Base-by-base conservation (phyloP, 2,797 vertebrate genomes). In the Notoglanidium macrostoma region DNA sequence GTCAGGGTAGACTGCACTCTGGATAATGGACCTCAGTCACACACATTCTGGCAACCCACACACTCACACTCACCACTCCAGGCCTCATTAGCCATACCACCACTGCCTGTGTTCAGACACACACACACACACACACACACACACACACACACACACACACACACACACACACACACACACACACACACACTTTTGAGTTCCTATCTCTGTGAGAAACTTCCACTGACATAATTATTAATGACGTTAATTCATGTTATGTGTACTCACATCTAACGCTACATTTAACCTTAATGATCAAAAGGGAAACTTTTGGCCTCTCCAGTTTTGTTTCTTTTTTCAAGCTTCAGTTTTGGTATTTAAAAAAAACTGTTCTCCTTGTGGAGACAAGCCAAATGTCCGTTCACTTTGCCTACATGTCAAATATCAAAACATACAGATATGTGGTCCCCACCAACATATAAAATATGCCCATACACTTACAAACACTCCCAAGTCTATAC, bases 1-100 rank as follows among this genome's bases (percentile, higher is more conserved):
- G 94, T 94, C 94, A 94, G 93, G 94, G 93, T 93, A 94, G 92
- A 93, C 91, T 94, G 93, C 94, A 92, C 93, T 92, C 90, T 92
- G 92, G 92, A 93, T 94, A 94, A 94, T 92, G 92, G 92, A 92
- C 93, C 94, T 92, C 90, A 73, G 88, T 93, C 49, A 68, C 92
- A 90, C 40, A 70, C 89, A 92, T 90, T 93, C 90, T 91, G 92
- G 91, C 92, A 91, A 91, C 90, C 85, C 89, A 91, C 90, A 91
- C 90, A 88, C 92, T 87, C 92, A 93, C 92, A 91, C 91, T 94
- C 93, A 94, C 87, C 84, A 93, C 94, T 94, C 92, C 93, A 94
- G 92, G 94, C 93, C 94, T 95, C 95, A 95, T 96, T 95, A 95
- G 92, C 93, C 94, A 90, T 94, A 93, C 94, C 93, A 94, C 93